These are phyloP conservation scores for Oryctes rhinoceros DNA, from an alignment of 1,140 invertebrate genomes.

Conservation along the genomic window DNA sequence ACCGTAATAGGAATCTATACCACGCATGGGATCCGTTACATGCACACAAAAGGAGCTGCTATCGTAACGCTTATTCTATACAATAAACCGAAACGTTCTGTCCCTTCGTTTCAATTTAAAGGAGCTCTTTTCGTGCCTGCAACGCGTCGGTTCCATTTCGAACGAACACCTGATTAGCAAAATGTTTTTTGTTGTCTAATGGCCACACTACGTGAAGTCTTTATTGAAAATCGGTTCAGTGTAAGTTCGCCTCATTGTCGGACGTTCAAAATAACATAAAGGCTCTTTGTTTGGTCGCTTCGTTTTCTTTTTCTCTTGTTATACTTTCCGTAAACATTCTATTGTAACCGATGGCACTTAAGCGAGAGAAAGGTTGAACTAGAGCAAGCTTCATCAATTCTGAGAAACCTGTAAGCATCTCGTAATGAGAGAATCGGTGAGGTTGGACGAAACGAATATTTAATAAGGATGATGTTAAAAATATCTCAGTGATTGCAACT, in stretches of 20 bases:
- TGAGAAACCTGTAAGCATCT: background rate
- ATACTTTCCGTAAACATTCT: constrained; percentile 24
- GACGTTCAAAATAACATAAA: constrained; percentile 16
- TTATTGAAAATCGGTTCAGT: constrained; percentile 8
- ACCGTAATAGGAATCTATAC: too few relatives aligned
- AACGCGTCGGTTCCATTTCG: background rate
- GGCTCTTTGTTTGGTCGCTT: background rate
- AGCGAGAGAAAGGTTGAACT: background rate
- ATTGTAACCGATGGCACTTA: background rate
- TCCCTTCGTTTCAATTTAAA: background rate
- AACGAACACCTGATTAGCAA: constrained; percentile 29
- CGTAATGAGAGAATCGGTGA: background rate
- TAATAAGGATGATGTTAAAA: background rate
- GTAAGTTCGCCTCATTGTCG: constrained; percentile 10
- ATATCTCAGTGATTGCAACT: background rate
- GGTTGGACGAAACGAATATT: background rate
- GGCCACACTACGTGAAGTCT: background rate
- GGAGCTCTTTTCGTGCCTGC: background rate
- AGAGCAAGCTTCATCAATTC: background rate
- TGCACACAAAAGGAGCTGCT: too few relatives aligned
- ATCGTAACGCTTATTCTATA: too few relatives aligned
- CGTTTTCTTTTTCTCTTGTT: constrained; percentile 8
- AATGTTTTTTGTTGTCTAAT: constrained; percentile 20
- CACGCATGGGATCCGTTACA: too few relatives aligned
- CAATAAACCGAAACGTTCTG: background rate